These are phyloP conservation scores for Hetaerina titia DNA, from an alignment of 2,888 invertebrate species.

Conservation along the genomic window DNA sequence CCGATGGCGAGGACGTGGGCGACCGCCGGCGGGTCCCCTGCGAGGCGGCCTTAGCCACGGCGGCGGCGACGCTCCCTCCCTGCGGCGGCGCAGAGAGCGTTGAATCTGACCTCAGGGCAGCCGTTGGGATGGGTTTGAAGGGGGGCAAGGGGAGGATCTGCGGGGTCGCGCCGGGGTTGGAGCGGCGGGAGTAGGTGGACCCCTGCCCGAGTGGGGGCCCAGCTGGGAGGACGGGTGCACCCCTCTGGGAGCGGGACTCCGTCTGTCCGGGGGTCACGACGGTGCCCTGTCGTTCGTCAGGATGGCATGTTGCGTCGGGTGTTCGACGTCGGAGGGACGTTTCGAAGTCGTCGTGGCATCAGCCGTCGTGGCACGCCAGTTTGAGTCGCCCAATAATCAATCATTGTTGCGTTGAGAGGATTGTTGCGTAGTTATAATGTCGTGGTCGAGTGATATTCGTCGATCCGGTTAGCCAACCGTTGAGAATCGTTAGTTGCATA, in stretches of 20 bases:
- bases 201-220: conserved; percentile 65
- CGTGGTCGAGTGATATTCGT: background rate
- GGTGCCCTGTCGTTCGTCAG: conserved; percentile 34
- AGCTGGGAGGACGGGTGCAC: background rate
- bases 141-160: conserved; percentile 85
- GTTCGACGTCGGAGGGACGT: background rate
- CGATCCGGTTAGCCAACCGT: background rate
- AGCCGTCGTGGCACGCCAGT: background rate
- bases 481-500: background rate
- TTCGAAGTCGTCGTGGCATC: background rate
- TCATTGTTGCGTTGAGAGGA: background rate
- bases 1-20: background rate
- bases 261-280: background rate
- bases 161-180: conserved; percentile 78
- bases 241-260: conserved; percentile 75
- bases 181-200: conserved; percentile 65
- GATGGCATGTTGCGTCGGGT: background rate
- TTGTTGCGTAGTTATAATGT: background rate
- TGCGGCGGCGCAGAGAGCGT: background rate
- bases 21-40: background rate
- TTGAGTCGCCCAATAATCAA: background rate
- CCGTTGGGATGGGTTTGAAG: conserved; percentile 88
- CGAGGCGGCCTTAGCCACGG: conserved; percentile 24
- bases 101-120: conserved; percentile 68
- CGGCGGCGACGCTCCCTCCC: conserved; percentile 23